Conservation (phyloP, 2,797 vertebrate species). For the Sebastes steindachneri region DNA sequence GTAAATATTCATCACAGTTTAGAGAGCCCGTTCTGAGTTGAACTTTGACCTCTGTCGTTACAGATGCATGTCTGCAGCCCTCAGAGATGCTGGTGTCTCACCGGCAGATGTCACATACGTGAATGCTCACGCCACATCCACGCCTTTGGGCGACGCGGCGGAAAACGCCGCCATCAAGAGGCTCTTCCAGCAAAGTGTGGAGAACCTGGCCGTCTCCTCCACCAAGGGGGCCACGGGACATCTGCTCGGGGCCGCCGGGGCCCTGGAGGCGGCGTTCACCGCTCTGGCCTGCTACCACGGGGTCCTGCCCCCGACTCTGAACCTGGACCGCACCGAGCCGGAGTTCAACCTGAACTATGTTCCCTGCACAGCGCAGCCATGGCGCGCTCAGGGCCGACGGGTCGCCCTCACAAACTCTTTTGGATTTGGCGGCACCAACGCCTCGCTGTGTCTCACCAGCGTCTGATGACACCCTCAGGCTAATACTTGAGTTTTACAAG, state of each 20-base stretch:
- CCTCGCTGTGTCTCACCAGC: constrained; percentile 89
- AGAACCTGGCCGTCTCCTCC: constrained; percentile 88
- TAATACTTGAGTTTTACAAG: background rate
- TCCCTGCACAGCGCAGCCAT: constrained; percentile 87
- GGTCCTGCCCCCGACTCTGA: constrained; percentile 92
- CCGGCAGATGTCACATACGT: constrained; percentile 89
- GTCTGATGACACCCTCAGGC: constrained; percentile 17
- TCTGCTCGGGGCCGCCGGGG: constrained; percentile 93
- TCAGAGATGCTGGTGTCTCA: constrained; percentile 85
- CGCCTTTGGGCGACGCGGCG: constrained; percentile 93
- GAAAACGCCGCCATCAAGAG: constrained; percentile 93
- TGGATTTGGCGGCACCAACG: constrained; percentile 97
- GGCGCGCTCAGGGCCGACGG: constrained; percentile 81
- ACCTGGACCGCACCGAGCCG: constrained; percentile 90
- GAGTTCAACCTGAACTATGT: constrained; percentile 95
- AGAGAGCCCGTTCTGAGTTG: background rate
- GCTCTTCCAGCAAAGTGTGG: constrained; percentile 85
- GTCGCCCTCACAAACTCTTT: constrained; percentile 95
- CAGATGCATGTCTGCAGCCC: constrained; percentile 94
- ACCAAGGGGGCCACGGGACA: constrained; percentile 97
- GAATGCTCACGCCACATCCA: constrained; percentile 97
- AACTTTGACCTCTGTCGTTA: background rate
- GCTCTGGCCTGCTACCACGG: constrained; percentile 90
- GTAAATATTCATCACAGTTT: background rate
- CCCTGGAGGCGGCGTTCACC: constrained; percentile 93